Conservation (phyloP, 2,888 invertebrate genomes). For the Chloroclystis v-ata region DNA sequence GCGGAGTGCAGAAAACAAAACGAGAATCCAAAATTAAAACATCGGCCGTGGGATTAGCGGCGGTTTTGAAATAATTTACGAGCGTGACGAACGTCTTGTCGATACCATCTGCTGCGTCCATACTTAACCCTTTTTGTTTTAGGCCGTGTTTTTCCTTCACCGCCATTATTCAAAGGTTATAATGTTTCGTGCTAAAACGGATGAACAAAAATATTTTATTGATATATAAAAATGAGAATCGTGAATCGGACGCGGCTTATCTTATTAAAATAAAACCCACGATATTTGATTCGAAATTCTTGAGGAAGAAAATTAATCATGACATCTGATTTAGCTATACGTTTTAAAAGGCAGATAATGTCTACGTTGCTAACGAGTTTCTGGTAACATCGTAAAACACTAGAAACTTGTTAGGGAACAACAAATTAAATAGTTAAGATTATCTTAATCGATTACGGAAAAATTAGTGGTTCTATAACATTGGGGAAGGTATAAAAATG, state of each 20-base stretch:
- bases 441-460: slow-evolving; percentile 42
- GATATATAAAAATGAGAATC: slow-evolving; percentile 65
- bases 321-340: slow-evolving; percentile 48
- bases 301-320: slow-evolving; percentile 42
- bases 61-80: slow-evolving; percentile 76
- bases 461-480: slow-evolving; percentile 29
- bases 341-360: slow-evolving; percentile 39
- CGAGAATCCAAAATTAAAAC: slow-evolving; percentile 71
- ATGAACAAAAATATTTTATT: slow-evolving; percentile 66
- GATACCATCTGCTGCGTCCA: slow-evolving; percentile 72
- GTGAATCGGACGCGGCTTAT: slow-evolving; percentile 57
- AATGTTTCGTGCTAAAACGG: slow-evolving; percentile 64
- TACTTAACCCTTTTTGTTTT: slow-evolving; percentile 75
- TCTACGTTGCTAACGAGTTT: slow-evolving; percentile 39
- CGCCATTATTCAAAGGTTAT: slow-evolving; percentile 76
- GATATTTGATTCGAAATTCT: slow-evolving; percentile 29
- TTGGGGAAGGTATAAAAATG: slow-evolving; percentile 27
- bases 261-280: slow-evolving; percentile 47
- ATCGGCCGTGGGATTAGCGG: slow-evolving; percentile 72
- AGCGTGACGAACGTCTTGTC: slow-evolving; percentile 74
- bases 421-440: slow-evolving; percentile 41
- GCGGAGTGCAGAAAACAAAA: slow-evolving; percentile 56
- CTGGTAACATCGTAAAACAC: slow-evolving; percentile 36
- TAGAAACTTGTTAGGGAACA: slow-evolving; percentile 37
- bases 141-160: slow-evolving; percentile 60